Base-by-base conservation (phyloP, 1,140 invertebrate genomes). In the Gryon sp. region DNA sequence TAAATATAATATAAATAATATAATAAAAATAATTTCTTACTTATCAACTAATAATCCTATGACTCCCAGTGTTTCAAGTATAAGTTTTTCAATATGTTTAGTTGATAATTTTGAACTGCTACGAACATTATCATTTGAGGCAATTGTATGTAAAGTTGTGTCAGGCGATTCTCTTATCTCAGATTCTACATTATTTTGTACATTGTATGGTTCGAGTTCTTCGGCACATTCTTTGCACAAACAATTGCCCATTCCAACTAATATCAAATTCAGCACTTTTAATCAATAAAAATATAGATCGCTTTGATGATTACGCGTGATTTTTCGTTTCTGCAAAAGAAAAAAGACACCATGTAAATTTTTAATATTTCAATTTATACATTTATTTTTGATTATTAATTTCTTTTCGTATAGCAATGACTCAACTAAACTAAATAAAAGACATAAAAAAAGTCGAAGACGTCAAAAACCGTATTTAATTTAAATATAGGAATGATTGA, bases 41-140 rank as follows among this genome's bases (percentile, higher is more conserved):
- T 95, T 96, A 86, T 97, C 95, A 63, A 96, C 94, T 38, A 96
- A 89, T 18, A 93, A 93, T 63, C 94, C 91, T 70, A 97, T 95
- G 11, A 96, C 90, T 50, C 90, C 90, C 2, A 97, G 87, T 14
- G 95, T 96, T 82, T 97, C 94, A 11, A 95, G 87, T 11, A 97
- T 94, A 34, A 96, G 89, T 73, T 91, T 90, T 80, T 95, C 93
- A 16, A 95, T 91, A 14, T 90, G 82, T 1, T 90, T 86, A 59
- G 87, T 87, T 43, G 85, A 90, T 82, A 87, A 84, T 62, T 82
- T 83, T 48, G 82, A 85, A 72, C 53, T 75, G 48, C 65, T 57
- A 45, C 73, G 59, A 14, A 62, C 38, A 12, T 80, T 36, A 60
- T 84, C 80, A 59, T 48, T 73, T 11, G 80, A 32, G 16, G 70